These are phyloP conservation scores for Meteorus colon DNA, from an alignment of 2,888 invertebrate species.

Conservation along the genomic window DNA sequence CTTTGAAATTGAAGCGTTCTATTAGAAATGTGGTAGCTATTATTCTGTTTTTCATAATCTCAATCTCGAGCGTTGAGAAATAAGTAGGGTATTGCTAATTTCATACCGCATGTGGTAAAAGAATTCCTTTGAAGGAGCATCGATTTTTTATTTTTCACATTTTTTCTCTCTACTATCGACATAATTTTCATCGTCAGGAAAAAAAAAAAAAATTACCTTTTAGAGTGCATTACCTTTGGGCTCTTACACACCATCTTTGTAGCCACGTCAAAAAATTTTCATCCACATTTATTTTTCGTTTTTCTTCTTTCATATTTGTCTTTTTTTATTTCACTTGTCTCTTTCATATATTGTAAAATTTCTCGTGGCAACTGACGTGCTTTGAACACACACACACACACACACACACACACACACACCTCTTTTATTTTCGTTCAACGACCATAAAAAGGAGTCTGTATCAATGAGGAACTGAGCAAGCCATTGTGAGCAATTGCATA, in stretches of 20 bases:
- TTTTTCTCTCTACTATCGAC: background rate
- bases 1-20: too few relatives aligned
- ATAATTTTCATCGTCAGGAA: background rate
- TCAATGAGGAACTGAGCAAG: background rate
- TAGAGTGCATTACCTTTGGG: background rate
- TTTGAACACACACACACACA: background rate
- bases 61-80: too few relatives aligned
- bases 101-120: background rate
- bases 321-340: background rate
- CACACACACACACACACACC: background rate
- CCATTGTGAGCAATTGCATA: background rate
- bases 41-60: too few relatives aligned
- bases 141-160: background rate
- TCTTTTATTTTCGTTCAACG: background rate
- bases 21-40: too few relatives aligned
- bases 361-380: background rate
- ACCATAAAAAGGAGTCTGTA: background rate
- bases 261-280: constrained; percentile 14
- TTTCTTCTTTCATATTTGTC: background rate
- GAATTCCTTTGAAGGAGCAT: background rate
- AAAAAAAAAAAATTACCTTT: background rate
- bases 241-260: background rate
- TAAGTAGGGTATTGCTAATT: background rate
- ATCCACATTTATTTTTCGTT: background rate
- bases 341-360: background rate